Evolutionary conservation across 1,140 invertebrate genomes (phyloP).

Genomic region (Onthophagus taurus): DNA sequence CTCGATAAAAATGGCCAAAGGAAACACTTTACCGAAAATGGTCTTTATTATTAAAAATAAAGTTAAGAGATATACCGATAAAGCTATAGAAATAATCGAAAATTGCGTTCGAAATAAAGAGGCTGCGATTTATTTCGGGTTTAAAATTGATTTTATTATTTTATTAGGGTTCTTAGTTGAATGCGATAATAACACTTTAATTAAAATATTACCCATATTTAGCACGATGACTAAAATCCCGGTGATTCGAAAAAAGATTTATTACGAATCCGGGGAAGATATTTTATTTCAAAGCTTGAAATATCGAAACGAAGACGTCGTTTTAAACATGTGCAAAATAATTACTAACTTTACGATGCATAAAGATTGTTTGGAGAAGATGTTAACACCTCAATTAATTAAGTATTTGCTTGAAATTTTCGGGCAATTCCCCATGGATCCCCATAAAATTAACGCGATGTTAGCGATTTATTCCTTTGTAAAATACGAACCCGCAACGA

Average conservation of each 20-base stretch:
- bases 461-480: neutral
- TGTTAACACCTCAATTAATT: too few relatives aligned
- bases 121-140: constrained; percentile 1
- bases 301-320: neutral
- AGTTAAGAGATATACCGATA: neutral
- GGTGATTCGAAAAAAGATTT: neutral
- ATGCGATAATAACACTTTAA: neutral
- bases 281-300: neutral
- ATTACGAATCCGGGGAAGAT: neutral
- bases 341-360: neutral
- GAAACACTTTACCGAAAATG: neutral
- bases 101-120: constrained; percentile 1
- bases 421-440: neutral
- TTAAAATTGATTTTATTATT: neutral
- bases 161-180: neutral
- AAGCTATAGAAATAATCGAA: neutral
- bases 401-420: constrained; percentile 1
- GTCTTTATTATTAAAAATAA: neutral
- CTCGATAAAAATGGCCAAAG: neutral
- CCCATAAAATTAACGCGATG: neutral
- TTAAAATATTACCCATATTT: neutral
- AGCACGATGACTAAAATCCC: neutral
- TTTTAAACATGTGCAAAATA: neutral
- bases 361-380: neutral
- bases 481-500: neutral